Evolutionary conservation across 2,888 invertebrate species (phyloP), one percentile per base, ranked within the genome.

Genomic region (Andrena trimmerana): DNA sequence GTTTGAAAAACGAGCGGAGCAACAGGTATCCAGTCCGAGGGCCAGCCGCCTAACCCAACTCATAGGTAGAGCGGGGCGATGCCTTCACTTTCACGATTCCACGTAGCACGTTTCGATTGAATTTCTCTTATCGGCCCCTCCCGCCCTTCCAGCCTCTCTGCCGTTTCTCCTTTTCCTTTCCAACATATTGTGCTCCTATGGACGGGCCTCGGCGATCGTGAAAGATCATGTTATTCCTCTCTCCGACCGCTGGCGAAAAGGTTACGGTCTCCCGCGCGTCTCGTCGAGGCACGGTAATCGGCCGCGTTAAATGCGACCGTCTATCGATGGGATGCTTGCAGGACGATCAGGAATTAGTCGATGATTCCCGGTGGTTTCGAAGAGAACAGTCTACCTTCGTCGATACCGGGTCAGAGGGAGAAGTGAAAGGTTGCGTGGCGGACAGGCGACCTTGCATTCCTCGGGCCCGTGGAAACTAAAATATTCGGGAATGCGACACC

Each of bases 91-190:
- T 88, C 85, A 80, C 87, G 66, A 78, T 73, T 83, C 88, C 85
- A 87, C 86, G 89, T 89, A 87, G 83, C 85, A 79, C 75, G 63
- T 77, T 85, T 71, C 42, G 65, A 67, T 70, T 83, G 81, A 89
- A 87, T 88, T 89, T 88, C 89, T 88, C 87, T 88, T 89, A 88
- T 88, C 86, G 84, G 72, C 82, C 81, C 78, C 86, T 80, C 84
- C 77, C 77, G 76, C 85, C 79, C 82, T 65, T 68, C 85, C 83
- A 76, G 59, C 60, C 69, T 52, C 73, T 54, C 73, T 1, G 33
- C 24, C 62, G 74, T 79, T 82, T 78, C 81, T 83, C 76, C 80
- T 78, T 79, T 83, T 78, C 73, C 62, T 74, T 60, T 62, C 71
- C 76, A 80, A 6, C 80, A 69, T 85, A 68, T 68, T 76, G 78